Evolutionary conservation across 1,140 invertebrate genomes (phyloP).

Genomic region (Coenobita brevimanus): DNA sequence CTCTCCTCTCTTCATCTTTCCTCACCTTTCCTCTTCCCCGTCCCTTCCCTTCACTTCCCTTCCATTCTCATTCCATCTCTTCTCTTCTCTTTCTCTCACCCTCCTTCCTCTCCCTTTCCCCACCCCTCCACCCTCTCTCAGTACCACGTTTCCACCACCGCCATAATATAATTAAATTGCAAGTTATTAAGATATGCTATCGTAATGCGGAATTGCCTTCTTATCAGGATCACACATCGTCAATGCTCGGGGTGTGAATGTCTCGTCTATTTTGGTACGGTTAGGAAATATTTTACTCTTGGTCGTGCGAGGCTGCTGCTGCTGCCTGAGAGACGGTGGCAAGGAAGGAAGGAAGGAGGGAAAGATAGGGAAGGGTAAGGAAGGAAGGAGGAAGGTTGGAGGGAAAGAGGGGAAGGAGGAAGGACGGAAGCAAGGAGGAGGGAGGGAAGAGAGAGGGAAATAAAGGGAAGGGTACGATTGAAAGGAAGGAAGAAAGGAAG

Average conservation of each 20-base stretch:
- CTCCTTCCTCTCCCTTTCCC: too few relatives aligned
- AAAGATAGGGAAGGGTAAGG: not conserved
- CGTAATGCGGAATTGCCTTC: slow-evolving; percentile 19
- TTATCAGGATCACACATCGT: not conserved
- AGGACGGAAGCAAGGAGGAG: not conserved
- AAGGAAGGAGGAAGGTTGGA: not conserved
- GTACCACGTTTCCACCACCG: too few relatives aligned
- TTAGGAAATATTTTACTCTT: too few relatives aligned
- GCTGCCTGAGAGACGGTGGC: too few relatives aligned
- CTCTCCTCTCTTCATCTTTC: too few relatives aligned
- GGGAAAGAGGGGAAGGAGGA: slow-evolving; percentile 14
- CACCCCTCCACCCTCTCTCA: too few relatives aligned
- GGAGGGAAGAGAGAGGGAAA: not conserved
- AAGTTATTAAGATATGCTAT: slow-evolving; percentile 31
- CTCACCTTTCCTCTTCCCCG: too few relatives aligned
- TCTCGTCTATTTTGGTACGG: too few relatives aligned
- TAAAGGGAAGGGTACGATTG: not conserved
- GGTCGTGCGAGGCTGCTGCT: too few relatives aligned
- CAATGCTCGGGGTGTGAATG: not conserved
- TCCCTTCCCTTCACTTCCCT: too few relatives aligned
- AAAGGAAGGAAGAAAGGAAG: not conserved
- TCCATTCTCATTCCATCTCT: too few relatives aligned
- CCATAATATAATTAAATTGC: slow-evolving; percentile 27
- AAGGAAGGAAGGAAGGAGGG: too few relatives aligned
- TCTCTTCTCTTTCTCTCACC: not conserved